Percentiles rank a stretch among this genome's conserved stretches.
These are phyloP conservation scores for Halictus rubicundus DNA, from an alignment of 1,140 invertebrate species.

Conservation along the genomic window DNA sequence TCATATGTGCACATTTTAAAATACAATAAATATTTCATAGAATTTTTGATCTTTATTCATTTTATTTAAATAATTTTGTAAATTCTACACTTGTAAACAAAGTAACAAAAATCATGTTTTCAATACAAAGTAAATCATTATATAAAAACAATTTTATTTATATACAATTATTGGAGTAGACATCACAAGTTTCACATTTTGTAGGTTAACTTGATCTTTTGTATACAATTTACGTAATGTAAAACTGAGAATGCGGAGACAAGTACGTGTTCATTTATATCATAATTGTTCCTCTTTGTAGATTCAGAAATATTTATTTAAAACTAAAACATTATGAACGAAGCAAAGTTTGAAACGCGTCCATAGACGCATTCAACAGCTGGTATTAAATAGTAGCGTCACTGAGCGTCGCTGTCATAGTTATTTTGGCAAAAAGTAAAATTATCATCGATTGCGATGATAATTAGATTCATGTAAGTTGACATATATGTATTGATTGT, in stretches of 20 bases:
- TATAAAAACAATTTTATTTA: neutral
- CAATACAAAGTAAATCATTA: neutral
- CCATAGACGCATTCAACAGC: neutral
- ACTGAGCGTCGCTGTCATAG: too few relatives aligned
- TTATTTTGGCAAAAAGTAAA: too few relatives aligned
- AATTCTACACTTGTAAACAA: neutral
- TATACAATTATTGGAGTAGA: neutral
- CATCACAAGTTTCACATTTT: neutral
- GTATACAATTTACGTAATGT: neutral
- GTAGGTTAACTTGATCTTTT: neutral
- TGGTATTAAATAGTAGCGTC: neutral
- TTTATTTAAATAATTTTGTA: conserved; percentile 4
- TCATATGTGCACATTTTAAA: neutral
- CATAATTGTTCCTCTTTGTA: neutral
- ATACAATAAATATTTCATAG: neutral
- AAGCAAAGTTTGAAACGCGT: conserved; percentile 2
- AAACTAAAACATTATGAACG: neutral
- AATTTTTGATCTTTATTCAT: neutral
- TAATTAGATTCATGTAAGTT: too few relatives aligned
- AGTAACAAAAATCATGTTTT: neutral
- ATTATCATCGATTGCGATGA: too few relatives aligned
- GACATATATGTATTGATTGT: too few relatives aligned
- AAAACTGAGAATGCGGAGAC: neutral
- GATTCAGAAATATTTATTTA: neutral
- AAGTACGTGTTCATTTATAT: neutral